Evolutionary conservation across 2,888 invertebrate species (phyloP), one percentile per base, ranked within the genome.

Genomic region (Parthenolecanium corni): DNA sequence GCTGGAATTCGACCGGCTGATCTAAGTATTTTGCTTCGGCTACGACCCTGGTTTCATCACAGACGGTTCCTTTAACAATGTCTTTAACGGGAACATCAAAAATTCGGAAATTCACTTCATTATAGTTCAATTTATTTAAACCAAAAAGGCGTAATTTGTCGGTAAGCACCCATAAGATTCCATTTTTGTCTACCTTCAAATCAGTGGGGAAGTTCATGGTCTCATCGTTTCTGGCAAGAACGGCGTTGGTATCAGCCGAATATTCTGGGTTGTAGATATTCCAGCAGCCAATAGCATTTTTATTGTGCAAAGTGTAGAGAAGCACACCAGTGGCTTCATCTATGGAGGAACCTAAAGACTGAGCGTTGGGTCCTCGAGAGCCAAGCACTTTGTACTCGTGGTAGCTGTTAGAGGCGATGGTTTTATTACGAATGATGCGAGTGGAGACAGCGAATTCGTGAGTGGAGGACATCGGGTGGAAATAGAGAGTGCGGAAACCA

Each of bases 381-480:
- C 89, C 89, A 64, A 84, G 76, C 54, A 79, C 86, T 82, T 82
- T 82, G 74, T 83, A 89, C 68, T 82, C 80, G 69, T 82, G 78
- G 74, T 85, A 88, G 40, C 82, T 81, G 66, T 80, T 79, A 65
- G 81, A 78, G n/a, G 84, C 82, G 68, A 80, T 74, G 21, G 82
- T 82, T 73, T 85, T 81, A 71, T 89, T 87, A 71, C 82, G 81
- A 42, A 89, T 74, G 49, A 88, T 66, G 67, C 79, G 79, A 14
- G 85, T 86, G 11, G 84, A 82, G 5, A 89, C 89, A 63, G 82
- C 80, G 72, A 87, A 89, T 71, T 89, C 87, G 68, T 84, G 78
- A 69, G 82, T 84, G 71, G 88, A 86, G 1, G 89, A 85, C 82
- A 90, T 81, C 0, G 89, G 82, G 73, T 89, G 87, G 71, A 87